Evolutionary conservation across 2,797 vertebrate genomes (phyloP).

Genomic region (Rhabdophis nuchalis): DNA sequence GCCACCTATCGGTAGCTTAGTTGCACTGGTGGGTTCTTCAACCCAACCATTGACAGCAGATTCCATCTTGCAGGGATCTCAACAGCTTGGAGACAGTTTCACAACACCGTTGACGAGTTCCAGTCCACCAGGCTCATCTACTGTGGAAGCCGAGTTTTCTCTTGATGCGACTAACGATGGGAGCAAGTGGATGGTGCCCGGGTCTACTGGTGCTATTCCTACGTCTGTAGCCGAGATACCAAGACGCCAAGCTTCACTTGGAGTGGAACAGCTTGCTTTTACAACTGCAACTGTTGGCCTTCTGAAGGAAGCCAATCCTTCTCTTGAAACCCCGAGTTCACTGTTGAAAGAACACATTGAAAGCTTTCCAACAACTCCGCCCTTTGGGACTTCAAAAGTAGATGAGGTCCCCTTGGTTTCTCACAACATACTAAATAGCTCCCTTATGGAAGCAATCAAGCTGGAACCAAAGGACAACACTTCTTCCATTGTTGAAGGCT

Average conservation of each 20-base stretch:
- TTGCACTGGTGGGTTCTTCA: neutral
- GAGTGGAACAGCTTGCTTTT: neutral
- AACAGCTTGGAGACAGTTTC: neutral
- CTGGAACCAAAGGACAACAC: neutral
- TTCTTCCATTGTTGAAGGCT: neutral
- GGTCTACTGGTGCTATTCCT: fast-evolving
- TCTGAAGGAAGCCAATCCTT: too few relatives aligned
- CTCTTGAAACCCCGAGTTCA: neutral
- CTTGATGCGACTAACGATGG: fast-evolving
- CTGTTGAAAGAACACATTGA: neutral
- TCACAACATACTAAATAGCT: too few relatives aligned
- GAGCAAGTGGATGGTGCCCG: fast-evolving
- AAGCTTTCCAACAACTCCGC: neutral
- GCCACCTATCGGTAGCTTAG: neutral
- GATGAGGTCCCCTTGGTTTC: fast-evolving
- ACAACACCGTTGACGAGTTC: neutral
- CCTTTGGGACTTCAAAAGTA: neutral
- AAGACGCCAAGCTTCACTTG: fast-evolving
- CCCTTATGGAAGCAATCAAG: neutral
- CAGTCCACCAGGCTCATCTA: neutral
- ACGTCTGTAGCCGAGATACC: fast-evolving
- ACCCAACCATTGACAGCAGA: neutral
- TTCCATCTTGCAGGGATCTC: neutral
- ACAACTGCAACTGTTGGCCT: fast-evolving
- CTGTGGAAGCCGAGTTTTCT: neutral